A percentile compares a stretch with the other conserved stretches of the same genome.
Evolutionary conservation across 2,113 vertebrate genomes (phyloP).

Genomic region (Callocephalon fimbriatum): DNA sequence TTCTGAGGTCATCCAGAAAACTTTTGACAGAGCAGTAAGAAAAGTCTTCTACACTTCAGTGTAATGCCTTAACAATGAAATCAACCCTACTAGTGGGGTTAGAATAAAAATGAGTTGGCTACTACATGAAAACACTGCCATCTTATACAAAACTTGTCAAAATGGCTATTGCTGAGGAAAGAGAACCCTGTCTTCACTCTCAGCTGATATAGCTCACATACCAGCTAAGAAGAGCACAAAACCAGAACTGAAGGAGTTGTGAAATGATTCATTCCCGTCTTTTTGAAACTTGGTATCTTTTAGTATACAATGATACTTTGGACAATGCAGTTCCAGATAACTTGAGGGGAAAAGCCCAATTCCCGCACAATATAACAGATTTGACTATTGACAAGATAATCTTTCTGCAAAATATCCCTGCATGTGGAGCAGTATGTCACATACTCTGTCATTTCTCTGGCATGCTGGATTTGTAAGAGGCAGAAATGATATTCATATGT

Average conservation of each 20-base stretch:
- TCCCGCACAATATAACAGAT: background rate
- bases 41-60: background rate
- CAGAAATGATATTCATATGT: fast-evolving
- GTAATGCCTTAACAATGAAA: background rate
- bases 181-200: background rate
- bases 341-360: background rate
- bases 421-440: background rate
- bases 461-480: background rate
- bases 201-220: background rate
- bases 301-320: background rate
- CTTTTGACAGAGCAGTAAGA: background rate
- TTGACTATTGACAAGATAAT: background rate
- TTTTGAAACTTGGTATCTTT: background rate
- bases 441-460: background rate
- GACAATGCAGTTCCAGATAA: background rate
- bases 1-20: background rate
- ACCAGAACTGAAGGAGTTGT: background rate
- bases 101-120: background rate
- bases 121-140: fast-evolving
- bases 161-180: background rate
- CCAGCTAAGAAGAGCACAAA: background rate
- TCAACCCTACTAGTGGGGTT: background rate
- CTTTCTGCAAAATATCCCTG: background rate
- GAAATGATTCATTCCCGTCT: background rate
- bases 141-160: background rate